Conservation (phyloP, 2,797 vertebrate genomes). For the Ctenosaura bakeri region DNA sequence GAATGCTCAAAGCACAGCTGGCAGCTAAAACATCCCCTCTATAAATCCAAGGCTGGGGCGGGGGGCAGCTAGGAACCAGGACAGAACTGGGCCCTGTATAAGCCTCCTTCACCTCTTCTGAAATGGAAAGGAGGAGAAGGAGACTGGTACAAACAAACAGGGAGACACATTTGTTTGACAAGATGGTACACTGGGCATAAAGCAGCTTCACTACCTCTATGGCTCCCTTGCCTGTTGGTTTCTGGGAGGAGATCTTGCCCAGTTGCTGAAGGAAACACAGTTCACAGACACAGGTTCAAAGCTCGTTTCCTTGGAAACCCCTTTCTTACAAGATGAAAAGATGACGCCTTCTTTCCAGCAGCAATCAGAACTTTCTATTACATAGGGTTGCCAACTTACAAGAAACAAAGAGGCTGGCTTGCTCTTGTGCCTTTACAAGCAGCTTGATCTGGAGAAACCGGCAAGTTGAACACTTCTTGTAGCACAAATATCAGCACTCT, state of each 20-base stretch:
- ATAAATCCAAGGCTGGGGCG: neutral
- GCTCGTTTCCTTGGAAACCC: slow-evolving; percentile 43
- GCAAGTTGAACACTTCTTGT: neutral
- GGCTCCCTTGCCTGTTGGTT: neutral
- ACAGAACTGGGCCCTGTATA: neutral
- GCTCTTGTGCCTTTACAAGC: neutral
- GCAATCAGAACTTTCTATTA: neutral
- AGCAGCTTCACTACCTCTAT: neutral
- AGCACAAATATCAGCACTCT: neutral
- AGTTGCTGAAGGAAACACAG: neutral
- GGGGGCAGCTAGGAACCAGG: neutral
- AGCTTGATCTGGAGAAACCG: neutral
- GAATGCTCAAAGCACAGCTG: neutral
- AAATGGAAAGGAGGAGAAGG: no score
- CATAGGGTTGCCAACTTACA: neutral
- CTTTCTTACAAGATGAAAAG: neutral
- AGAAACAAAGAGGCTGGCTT: neutral
- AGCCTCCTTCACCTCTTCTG: neutral
- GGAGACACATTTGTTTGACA: neutral
- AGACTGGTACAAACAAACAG: neutral
- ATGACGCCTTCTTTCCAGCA: neutral
- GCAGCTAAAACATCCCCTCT: neutral
- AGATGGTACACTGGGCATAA: neutral
- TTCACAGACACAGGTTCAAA: slow-evolving; percentile 11
- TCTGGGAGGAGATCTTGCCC: neutral